Percentiles rank a stretch among this genome's conserved stretches.
phyloP scores from a whole-genome alignment of 2,888 invertebrate genomes.

The Uropetala carovei region DNA sequence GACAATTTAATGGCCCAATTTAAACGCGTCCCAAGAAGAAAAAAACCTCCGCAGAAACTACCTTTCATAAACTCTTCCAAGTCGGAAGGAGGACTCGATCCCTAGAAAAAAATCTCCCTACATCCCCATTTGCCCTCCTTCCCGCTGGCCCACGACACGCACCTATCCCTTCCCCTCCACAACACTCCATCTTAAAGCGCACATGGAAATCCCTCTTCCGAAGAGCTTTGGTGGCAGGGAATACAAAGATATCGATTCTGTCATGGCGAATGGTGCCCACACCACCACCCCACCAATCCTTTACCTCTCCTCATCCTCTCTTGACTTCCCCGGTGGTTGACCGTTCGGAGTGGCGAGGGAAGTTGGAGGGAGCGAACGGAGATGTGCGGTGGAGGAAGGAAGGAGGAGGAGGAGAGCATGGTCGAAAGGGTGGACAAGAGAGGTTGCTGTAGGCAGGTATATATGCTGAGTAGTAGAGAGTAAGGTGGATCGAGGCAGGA shows the following conservation, averaged over 20 bases:
- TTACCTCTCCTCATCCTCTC: not conserved
- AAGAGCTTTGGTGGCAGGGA: not conserved
- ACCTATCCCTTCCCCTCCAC: too few relatives aligned
- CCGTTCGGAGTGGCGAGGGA: not conserved
- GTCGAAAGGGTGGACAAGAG: not conserved
- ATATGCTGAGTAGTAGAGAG: not conserved
- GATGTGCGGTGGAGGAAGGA: not conserved
- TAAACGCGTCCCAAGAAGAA: too few relatives aligned
- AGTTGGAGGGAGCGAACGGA: not conserved
- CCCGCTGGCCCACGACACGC: too few relatives aligned
- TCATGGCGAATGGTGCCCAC: not conserved
- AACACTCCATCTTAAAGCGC: too few relatives aligned
- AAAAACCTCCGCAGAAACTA: too few relatives aligned
- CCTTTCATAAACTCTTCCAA: too few relatives aligned
- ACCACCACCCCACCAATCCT: not conserved
- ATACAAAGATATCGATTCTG: constrained; percentile 20
- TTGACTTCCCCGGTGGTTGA: not conserved
- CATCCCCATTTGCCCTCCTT: too few relatives aligned
- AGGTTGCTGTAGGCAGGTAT: not conserved
- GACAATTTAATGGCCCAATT: too few relatives aligned
- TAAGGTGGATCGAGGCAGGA: not conserved
- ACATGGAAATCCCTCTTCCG: not conserved
- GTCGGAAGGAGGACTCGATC: too few relatives aligned
- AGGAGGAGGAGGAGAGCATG: not conserved
- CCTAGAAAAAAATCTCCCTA: too few relatives aligned